These are phyloP conservation scores for Neomorphus geoffroyi DNA, from an alignment of 2,797 vertebrate species.

Conservation along the genomic window DNA sequence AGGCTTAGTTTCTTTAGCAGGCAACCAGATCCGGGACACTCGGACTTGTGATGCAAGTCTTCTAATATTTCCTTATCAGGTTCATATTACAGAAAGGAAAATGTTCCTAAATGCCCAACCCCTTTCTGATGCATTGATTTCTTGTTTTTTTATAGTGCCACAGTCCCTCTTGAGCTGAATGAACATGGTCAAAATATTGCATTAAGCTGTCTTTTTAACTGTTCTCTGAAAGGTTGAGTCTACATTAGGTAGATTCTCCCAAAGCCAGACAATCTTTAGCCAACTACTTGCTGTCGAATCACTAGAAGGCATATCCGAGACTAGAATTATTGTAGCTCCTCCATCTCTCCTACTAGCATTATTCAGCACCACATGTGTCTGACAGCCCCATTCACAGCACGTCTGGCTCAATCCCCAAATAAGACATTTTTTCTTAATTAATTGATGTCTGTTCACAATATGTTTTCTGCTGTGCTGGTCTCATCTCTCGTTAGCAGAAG, in stretches of 20 bases:
- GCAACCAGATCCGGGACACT: background rate
- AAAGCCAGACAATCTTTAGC: background rate
- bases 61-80: background rate
- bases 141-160: background rate
- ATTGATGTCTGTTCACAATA: background rate
- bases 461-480: constrained; percentile 14
- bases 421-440: constrained; percentile 10
- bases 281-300: background rate
- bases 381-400: background rate
- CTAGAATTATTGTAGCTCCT: background rate
- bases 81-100: background rate
- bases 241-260: background rate
- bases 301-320: background rate
- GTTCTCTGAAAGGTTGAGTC: background rate
- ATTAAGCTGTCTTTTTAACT: background rate
- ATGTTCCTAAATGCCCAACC: background rate
- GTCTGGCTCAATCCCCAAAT: background rate
- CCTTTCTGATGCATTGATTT: background rate
- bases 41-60: background rate
- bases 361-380: background rate
- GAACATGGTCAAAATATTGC: background rate
- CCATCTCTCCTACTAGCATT: background rate
- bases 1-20: background rate
- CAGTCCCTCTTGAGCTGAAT: rapidly evolving
- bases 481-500: background rate